phyloP scores from a whole-genome alignment of 2,113 vertebrate species.

The Odocoileus hemionus region DNA sequence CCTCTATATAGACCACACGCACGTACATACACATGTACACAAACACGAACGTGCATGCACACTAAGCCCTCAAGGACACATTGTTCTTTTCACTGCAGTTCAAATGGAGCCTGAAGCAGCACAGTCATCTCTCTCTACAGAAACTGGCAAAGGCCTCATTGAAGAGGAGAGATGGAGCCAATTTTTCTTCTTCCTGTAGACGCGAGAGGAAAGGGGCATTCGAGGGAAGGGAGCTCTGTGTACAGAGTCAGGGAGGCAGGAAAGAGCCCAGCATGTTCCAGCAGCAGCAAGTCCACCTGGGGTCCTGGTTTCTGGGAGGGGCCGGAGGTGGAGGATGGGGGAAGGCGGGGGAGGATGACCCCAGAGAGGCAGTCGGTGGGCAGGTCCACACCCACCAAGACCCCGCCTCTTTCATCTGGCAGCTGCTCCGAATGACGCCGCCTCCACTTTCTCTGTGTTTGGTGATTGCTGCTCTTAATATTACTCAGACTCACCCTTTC shows the following conservation, averaged over 20 bases:
- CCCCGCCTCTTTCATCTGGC: not conserved
- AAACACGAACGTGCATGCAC: too few species aligned
- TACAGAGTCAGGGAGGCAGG: not conserved
- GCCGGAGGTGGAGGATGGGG: accelerated
- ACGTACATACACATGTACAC: not conserved
- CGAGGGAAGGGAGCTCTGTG: accelerated
- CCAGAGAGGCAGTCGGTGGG: not conserved
- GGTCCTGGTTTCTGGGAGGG: accelerated
- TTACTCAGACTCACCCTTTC: not conserved
- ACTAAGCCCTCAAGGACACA: not conserved
- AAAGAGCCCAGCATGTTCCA: not conserved
- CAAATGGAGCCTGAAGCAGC: not conserved
- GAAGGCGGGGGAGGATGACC: not conserved
- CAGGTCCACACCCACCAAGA: accelerated
- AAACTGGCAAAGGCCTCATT: not conserved
- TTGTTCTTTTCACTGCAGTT: not conserved
- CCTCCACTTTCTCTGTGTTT: accelerated
- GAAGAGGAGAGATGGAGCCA: not conserved
- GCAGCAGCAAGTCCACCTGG: too few species aligned
- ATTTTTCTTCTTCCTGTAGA: not conserved
- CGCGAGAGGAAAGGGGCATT: not conserved
- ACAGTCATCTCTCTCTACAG: not conserved
- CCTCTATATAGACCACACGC: too few species aligned
- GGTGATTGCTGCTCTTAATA: not conserved
- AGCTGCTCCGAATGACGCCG: not conserved